Evolutionary conservation across 2,113 vertebrate genomes (phyloP).

Genomic region (Melanostigma gelatinosum): DNA sequence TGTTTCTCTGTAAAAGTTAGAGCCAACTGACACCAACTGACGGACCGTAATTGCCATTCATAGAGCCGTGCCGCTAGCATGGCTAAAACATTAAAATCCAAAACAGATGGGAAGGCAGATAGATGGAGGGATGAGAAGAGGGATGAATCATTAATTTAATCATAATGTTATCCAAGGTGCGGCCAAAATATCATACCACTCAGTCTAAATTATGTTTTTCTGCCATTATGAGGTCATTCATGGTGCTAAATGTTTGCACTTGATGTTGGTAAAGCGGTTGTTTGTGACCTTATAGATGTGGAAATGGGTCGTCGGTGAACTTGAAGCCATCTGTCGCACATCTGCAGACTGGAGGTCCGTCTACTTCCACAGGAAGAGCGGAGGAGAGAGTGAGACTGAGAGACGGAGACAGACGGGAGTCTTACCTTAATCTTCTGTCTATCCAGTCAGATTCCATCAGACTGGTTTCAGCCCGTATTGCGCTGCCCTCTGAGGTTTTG

Average conservation of each 20-base stretch:
- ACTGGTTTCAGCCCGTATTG: constrained; percentile 55
- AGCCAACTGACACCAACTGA: neutral
- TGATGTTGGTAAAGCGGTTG: constrained; percentile 49
- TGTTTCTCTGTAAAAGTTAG: neutral
- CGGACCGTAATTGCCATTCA: neutral
- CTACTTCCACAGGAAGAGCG: constrained; percentile 46
- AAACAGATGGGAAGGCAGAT: constrained; percentile 27
- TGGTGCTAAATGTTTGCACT: constrained; percentile 57
- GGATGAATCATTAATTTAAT: constrained; percentile 39
- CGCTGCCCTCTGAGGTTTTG: constrained; percentile 68
- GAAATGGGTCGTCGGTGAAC: constrained; percentile 69
- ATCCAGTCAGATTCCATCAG: constrained; percentile 71
- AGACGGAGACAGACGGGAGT: constrained; percentile 39
- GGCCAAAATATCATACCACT: constrained; percentile 50
- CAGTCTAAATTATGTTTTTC: constrained; percentile 45
- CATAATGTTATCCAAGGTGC: constrained; percentile 20
- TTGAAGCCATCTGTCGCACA: constrained; percentile 77
- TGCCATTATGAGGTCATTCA: constrained; percentile 32
- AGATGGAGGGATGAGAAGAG: constrained; percentile 23
- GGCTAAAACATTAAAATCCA: constrained; percentile 1
- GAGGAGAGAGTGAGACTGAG: constrained; percentile 20
- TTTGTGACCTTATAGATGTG: constrained; percentile 74
- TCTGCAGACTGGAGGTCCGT: constrained; percentile 65
- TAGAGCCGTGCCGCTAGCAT: neutral
- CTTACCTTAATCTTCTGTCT: constrained; percentile 69